These are phyloP conservation scores for Porites australiensis DNA, from an alignment of 64 coral and sea anemone species.

Conservation along the genomic window DNA sequence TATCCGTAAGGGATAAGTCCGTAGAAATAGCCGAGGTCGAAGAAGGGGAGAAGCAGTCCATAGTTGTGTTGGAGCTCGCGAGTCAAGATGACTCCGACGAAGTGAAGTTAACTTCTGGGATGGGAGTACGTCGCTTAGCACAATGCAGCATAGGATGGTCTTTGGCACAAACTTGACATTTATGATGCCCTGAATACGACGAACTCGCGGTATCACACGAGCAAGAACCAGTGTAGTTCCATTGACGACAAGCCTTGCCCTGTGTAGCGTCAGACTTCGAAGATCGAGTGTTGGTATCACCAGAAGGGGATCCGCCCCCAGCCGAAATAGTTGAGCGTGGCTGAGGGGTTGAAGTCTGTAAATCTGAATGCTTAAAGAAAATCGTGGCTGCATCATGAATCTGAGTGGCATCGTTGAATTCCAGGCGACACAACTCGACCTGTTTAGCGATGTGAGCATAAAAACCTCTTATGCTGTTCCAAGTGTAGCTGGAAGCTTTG, in stretches of 20 bases:
- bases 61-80: not conserved
- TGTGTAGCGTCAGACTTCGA: not conserved
- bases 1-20: not conserved
- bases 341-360: not conserved
- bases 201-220: not conserved
- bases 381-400: not conserved
- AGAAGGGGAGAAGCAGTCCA: not conserved
- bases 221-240: not conserved
- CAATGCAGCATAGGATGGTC: conserved; percentile 7
- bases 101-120: not conserved
- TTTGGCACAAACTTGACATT: conserved; percentile 8
- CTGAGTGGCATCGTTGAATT: not conserved
- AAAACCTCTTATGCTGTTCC: conserved; percentile 26
- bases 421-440: conserved; percentile 27
- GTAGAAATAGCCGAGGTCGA: not conserved
- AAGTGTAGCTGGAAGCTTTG: conserved; percentile 7
- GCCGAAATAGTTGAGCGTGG: not conserved
- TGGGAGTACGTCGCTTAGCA: not conserved
- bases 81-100: not conserved
- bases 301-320: not conserved
- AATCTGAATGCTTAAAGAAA: not conserved
- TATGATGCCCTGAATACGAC: not conserved
- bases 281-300: not conserved
- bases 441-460: not conserved
- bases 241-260: not conserved